Percentiles rank a stretch among this genome's conserved stretches.
Conservation (phyloP, 2,113 vertebrate genomes). For the Siphamia tubifer region DNA sequence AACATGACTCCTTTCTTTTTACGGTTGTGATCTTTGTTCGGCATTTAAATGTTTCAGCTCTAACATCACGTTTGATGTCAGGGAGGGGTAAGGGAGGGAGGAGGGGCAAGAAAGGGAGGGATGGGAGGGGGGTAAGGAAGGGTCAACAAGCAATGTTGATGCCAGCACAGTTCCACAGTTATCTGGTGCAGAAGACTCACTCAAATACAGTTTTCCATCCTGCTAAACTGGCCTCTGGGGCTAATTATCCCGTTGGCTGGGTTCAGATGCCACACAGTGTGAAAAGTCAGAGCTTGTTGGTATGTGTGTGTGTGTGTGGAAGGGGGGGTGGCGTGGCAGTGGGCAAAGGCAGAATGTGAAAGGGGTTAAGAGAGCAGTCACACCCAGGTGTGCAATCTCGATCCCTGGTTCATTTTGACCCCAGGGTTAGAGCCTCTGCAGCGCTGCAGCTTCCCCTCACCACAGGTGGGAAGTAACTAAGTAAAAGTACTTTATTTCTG, state of each 20-base stretch:
- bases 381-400: conserved; percentile 50
- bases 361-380: conserved; percentile 6
- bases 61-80: neutral
- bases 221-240: conserved; percentile 66
- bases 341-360: conserved; percentile 51
- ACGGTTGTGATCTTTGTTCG: neutral
- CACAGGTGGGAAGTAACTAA: too few species aligned
- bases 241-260: conserved; percentile 73
- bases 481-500: too few species aligned
- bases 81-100: neutral
- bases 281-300: too few species aligned
- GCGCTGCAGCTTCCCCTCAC: neutral
- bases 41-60: neutral
- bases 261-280: conserved; percentile 73
- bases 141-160: conserved; percentile 51
- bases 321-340: conserved; percentile 26
- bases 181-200: conserved; percentile 70
- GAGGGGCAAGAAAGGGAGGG: too few species aligned
- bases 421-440: conserved; percentile 3
- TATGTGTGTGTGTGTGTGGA: neutral
- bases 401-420: conserved; percentile 26
- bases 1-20: neutral
- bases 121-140: conserved; percentile 1
- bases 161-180: conserved; percentile 51
- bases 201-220: conserved; percentile 54